A percentile compares a stretch with the other conserved stretches of the same genome.
These are phyloP conservation scores for Misgurnus anguillicaudatus DNA, from an alignment of 2,113 vertebrate genomes.

Conservation along the genomic window DNA sequence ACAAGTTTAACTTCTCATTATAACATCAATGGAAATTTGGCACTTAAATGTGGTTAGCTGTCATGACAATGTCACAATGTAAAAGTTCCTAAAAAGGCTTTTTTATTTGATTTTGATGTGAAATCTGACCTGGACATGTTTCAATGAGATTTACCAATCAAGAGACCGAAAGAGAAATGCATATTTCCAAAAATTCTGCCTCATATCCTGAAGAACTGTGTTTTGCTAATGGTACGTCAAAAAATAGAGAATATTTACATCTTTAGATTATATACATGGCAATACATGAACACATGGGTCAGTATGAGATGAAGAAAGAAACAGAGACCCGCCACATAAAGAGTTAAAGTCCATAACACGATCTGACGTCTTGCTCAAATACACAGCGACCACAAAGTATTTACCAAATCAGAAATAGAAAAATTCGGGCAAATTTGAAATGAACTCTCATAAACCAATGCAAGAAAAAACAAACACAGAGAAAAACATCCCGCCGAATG, in stretches of 20 bases:
- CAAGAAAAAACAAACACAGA: slow-evolving; percentile 5
- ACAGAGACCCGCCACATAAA: slow-evolving; percentile 20
- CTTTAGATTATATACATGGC: slow-evolving; percentile 55
- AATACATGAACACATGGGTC: slow-evolving; percentile 27
- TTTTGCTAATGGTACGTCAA: slow-evolving; percentile 50
- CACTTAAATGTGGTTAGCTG: background rate
- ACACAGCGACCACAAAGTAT: slow-evolving; percentile 6
- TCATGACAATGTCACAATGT: background rate
- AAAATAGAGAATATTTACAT: slow-evolving; percentile 59
- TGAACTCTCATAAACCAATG: slow-evolving; percentile 31
- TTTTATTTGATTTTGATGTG: background rate
- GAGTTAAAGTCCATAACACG: slow-evolving; percentile 1
- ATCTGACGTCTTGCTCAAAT: background rate
- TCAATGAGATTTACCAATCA: slow-evolving; percentile 26
- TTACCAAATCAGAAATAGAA: slow-evolving; percentile 23
- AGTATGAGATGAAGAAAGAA: slow-evolving; percentile 2
- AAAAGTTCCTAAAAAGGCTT: background rate
- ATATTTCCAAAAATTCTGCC: slow-evolving; percentile 37
- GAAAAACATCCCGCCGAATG: background rate
- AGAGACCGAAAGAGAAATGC: slow-evolving; percentile 39
- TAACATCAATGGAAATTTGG: background rate
- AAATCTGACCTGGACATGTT: background rate
- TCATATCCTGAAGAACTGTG: slow-evolving; percentile 43
- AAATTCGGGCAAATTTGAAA: background rate
- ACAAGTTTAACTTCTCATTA: too few relatives aligned